Evolutionary conservation across 2,797 vertebrate genomes (phyloP).

Genomic region (Lagodon rhomboides): DNA sequence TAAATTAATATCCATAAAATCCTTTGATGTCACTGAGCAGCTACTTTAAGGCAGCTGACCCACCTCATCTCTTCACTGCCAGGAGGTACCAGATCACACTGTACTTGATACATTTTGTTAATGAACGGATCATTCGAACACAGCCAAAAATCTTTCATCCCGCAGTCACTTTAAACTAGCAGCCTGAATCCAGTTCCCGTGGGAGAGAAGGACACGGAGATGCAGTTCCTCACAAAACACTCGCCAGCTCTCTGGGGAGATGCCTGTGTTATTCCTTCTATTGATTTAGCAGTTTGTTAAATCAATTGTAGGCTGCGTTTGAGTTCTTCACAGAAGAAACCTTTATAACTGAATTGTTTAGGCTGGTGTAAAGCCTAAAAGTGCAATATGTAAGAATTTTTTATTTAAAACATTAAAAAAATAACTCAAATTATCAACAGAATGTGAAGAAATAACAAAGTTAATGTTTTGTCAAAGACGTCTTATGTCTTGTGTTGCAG

Average conservation of each 20-base stretch:
- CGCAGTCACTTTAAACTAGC: conserved; percentile 19
- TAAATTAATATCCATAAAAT: conserved; percentile 23
- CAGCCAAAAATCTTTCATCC: conserved; percentile 33
- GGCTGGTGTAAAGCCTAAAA: not conserved
- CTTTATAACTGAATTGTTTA: not conserved
- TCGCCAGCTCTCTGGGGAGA: conserved; percentile 30
- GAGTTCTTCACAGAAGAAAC: not conserved
- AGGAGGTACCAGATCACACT: conserved; percentile 21
- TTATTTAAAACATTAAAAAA: too few relatives aligned
- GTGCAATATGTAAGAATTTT: too few relatives aligned
- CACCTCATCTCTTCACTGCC: not conserved
- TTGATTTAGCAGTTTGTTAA: conserved; percentile 40
- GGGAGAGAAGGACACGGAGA: conserved; percentile 44
- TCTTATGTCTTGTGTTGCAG: too few relatives aligned
- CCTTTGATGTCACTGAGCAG: conserved; percentile 24
- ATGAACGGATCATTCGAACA: conserved; percentile 32
- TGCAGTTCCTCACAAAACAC: conserved; percentile 30
- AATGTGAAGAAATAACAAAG: too few relatives aligned
- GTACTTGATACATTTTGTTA: conserved; percentile 30
- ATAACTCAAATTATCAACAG: too few relatives aligned
- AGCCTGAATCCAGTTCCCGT: conserved; percentile 27
- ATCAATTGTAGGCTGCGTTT: conserved; percentile 5
- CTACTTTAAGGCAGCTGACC: conserved; percentile 16
- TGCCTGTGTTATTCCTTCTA: conserved; percentile 33
- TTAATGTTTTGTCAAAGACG: too few relatives aligned